Evolutionary conservation across 2,797 vertebrate species (phyloP).

Genomic region (Erethizon dorsatum): DNA sequence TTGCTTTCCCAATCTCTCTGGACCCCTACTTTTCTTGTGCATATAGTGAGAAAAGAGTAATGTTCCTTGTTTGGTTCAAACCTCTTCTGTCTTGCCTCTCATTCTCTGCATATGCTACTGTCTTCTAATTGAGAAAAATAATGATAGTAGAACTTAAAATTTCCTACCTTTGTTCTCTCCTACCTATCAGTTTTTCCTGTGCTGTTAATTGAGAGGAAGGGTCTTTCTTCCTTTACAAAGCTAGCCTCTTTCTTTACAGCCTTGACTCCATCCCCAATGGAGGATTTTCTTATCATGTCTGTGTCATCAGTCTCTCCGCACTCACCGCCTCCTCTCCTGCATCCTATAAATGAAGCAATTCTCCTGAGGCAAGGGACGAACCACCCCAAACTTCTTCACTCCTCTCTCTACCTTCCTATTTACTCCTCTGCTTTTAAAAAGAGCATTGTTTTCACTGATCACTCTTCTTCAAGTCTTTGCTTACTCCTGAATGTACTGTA

Average conservation of each 20-base stretch:
- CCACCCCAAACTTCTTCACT: not conserved
- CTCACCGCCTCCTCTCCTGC: not conserved
- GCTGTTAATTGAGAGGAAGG: not conserved
- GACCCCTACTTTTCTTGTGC: not conserved
- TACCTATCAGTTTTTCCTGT: not conserved
- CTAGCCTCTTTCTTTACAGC: not conserved
- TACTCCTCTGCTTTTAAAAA: not conserved
- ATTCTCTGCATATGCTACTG: not conserved
- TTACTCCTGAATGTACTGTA: not conserved
- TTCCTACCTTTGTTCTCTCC: not conserved
- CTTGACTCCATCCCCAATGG: not conserved
- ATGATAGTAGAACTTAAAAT: not conserved
- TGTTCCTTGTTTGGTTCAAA: not conserved
- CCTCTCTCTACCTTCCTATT: not conserved
- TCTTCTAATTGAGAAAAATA: not conserved
- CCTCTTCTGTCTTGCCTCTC: not conserved
- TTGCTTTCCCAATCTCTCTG: not conserved
- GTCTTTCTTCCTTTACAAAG: not conserved
- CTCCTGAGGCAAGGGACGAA: not conserved
- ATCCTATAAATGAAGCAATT: not conserved
- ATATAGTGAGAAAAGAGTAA: not conserved
- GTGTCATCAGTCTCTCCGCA: not conserved
- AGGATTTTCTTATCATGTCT: not conserved
- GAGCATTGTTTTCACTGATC: not conserved
- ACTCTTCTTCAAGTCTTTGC: not conserved